Evolutionary conservation across 2,113 vertebrate species (phyloP).

Genomic region (Vireo altiloquus): DNA sequence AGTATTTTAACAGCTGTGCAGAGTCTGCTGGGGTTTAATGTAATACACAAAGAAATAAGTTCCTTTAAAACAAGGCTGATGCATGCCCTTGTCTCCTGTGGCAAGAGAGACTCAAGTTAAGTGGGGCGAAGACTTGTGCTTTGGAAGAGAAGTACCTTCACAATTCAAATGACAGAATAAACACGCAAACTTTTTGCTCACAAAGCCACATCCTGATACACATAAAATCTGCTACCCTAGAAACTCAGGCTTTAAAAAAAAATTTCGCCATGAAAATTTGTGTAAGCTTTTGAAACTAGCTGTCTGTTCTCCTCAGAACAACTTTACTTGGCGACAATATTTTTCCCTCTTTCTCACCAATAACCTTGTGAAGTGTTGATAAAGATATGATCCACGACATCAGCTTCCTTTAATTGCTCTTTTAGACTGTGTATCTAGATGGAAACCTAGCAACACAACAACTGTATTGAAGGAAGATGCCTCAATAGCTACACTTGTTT

Average conservation of each 20-base stretch:
- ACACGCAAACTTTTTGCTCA: neutral
- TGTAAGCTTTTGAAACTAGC: neutral
- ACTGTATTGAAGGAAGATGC: neutral
- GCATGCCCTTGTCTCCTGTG: neutral
- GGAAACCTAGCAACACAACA: constrained; percentile 63
- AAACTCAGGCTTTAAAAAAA: neutral
- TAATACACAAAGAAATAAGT: neutral
- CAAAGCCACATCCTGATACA: neutral
- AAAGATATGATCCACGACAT: neutral
- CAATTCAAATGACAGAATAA: neutral
- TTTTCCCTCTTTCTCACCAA: neutral
- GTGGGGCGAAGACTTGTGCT: neutral
- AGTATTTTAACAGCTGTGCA: neutral
- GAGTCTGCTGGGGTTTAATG: neutral
- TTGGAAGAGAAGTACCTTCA: neutral
- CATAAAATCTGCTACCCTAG: neutral
- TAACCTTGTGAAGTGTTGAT: neutral
- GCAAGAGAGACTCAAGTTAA: neutral
- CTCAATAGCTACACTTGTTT: constrained; percentile 36
- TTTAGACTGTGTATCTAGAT: constrained; percentile 36
- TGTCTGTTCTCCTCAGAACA: neutral
- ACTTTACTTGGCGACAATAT: neutral
- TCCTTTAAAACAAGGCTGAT: neutral
- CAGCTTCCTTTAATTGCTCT: constrained; percentile 32
- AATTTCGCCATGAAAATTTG: neutral